Evolutionary conservation across 2,888 invertebrate species (phyloP), one percentile per base, ranked within the genome.

Genomic region (Operophtera brumata): DNA sequence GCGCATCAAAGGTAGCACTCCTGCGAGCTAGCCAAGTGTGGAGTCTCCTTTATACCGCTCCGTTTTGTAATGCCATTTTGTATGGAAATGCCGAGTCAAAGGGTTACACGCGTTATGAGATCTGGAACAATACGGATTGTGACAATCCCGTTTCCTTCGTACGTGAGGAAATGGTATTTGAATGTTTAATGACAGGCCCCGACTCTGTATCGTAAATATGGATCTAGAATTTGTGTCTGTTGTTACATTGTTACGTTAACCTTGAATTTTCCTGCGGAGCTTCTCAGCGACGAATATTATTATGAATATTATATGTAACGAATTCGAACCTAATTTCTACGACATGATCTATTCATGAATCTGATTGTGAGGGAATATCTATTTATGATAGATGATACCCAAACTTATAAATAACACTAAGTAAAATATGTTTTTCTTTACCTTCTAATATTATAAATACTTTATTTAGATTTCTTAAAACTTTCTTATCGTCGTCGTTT

Each of bases 1-100:
- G 87, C 85, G 88, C 87, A 85, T 87, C 89, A 89, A 88, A 88
- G 88, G 88, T 86, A 80, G 73, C 82, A 82, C 76, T 77, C 80
- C 78, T 73, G 73, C 64, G 73, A 80, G 86, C 83, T 84, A 84
- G 78, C 82, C 82, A 77, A 87, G 84, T 90, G 86, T 87, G 87
- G 89, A 88, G 75, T 56, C 64, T 80, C 77, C 85, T 86, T 86
- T 86, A 84, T 82, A 66, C 62, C 45, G 57, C 65, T 64, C 70
- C 80, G 81, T 84, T 85, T 83, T 85, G 84, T 84, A 76, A 76
- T 76, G 75, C 65, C 77, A 73, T 77, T 75, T 75, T 73, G 74
- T 75, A 80, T 80, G 78, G 78, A 78, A 77, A 82, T 82, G 69
- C 63, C 69, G 77, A 84, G 85, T 87, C 88, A 88, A 89, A 88